A percentile compares a stretch with the other conserved stretches of the same genome.
phyloP scores from a whole-genome alignment of 2,797 vertebrate species.

The Buceros bicornis region DNA sequence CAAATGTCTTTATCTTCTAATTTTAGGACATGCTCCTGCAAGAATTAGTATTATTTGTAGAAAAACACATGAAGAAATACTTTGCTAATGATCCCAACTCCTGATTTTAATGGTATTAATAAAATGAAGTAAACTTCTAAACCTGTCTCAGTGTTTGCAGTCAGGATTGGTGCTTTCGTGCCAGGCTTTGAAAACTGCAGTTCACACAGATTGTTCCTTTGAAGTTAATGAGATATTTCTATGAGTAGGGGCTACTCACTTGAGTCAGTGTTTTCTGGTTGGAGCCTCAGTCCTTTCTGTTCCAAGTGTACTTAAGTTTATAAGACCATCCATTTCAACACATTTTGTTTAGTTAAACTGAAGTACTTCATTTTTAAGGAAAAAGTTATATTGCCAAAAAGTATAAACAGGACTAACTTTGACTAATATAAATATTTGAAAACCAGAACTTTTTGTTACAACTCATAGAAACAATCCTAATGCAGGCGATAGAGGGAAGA shows the following conservation, averaged over 20 bases:
- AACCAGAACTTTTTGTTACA: slow-evolving; percentile 79
- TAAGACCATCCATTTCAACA: slow-evolving; percentile 81
- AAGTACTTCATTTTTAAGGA: slow-evolving; percentile 84
- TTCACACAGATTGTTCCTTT: slow-evolving; percentile 59
- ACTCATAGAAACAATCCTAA: slow-evolving; percentile 78
- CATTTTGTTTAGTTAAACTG: slow-evolving; percentile 84
- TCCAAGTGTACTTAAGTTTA: slow-evolving; percentile 80
- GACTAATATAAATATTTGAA: slow-evolving; percentile 87
- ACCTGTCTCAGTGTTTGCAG: slow-evolving; percentile 43
- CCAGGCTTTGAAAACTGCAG: slow-evolving; percentile 43
- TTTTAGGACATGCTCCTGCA: neutral
- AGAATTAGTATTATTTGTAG: neutral
- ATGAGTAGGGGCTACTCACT: slow-evolving; percentile 55
- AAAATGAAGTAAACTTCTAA: slow-evolving; percentile 36
- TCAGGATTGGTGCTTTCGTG: slow-evolving; percentile 2
- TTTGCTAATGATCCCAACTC: neutral
- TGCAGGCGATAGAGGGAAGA: slow-evolving; percentile 72
- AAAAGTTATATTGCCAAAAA: slow-evolving; percentile 82
- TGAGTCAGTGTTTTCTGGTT: slow-evolving; percentile 33
- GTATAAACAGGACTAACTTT: slow-evolving; percentile 83
- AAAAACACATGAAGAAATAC: slow-evolving; percentile 11
- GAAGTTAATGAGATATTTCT: slow-evolving; percentile 70
- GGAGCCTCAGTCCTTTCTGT: slow-evolving; percentile 56
- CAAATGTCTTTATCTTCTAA: neutral
- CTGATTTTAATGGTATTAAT: slow-evolving; percentile 49